These are phyloP conservation scores for Solenopsis fugax DNA, from an alignment of 1,140 invertebrate species.

Conservation along the genomic window DNA sequence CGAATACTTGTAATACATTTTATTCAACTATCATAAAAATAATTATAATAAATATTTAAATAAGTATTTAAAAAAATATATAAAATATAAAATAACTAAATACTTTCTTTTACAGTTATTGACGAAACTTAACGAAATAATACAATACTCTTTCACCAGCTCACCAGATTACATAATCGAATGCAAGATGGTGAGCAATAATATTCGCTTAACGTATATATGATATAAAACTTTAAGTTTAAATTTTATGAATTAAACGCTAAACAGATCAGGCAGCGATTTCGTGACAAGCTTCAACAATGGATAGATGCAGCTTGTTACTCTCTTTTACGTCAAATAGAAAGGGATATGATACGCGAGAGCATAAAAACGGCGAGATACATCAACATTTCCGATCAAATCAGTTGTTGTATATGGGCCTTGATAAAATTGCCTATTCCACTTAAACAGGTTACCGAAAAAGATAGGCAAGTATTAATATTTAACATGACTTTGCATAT, in stretches of 20 bases:
- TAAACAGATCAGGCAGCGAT: slow-evolving; percentile 82
- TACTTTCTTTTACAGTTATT: slow-evolving; percentile 82
- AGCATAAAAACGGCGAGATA: slow-evolving; percentile 86
- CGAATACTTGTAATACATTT: neutral
- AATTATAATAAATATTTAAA: neutral
- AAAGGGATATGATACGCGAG: slow-evolving; percentile 85
- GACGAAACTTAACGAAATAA: slow-evolving; percentile 84
- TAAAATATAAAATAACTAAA: neutral
- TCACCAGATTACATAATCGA: slow-evolving; percentile 79
- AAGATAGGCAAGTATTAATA: slow-evolving; percentile 75
- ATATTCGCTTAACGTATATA: slow-evolving; percentile 20
- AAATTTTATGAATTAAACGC: neutral
- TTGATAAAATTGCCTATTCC: slow-evolving; percentile 85
- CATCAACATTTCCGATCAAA: slow-evolving; percentile 82
- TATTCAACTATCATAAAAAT: neutral
- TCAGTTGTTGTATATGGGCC: slow-evolving; percentile 87
- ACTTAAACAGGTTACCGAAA: slow-evolving; percentile 78
- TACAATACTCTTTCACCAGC: slow-evolving; percentile 78
- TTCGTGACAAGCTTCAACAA: slow-evolving; percentile 85
- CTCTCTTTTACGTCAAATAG: slow-evolving; percentile 86
- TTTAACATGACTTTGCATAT: neutral
- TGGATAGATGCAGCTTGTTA: slow-evolving; percentile 87
- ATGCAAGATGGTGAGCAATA: slow-evolving; percentile 84
- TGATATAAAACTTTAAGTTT: neutral
- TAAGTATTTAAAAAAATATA: too few relatives aligned